Evolutionary conservation across 2,888 invertebrate species (phyloP).

Genomic region (Meandrusa payeni): DNA sequence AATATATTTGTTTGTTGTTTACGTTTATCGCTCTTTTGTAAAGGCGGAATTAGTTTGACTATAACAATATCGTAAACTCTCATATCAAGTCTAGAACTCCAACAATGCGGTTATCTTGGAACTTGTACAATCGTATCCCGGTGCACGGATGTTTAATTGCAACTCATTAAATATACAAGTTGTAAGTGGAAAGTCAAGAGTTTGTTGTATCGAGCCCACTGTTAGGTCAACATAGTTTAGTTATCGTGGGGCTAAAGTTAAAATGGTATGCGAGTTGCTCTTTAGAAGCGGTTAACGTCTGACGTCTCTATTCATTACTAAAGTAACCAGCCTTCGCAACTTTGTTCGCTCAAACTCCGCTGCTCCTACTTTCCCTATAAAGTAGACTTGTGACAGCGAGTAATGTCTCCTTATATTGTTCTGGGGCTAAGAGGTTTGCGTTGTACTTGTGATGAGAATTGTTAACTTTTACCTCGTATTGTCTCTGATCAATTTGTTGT

Average conservation of each 20-base stretch:
- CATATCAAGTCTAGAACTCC: constrained; percentile 44
- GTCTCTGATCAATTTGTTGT: constrained; percentile 57
- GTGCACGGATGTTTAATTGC: constrained; percentile 31
- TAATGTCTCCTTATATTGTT: constrained; percentile 79
- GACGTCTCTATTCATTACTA: constrained; percentile 76
- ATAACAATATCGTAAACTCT: constrained; percentile 57
- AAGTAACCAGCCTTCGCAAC: constrained; percentile 67
- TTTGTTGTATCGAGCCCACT: constrained; percentile 42
- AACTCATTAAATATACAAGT: constrained; percentile 38
- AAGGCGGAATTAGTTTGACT: constrained; percentile 60
- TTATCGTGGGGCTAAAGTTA: constrained; percentile 48
- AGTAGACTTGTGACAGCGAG: constrained; percentile 78
- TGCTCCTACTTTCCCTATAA: constrained; percentile 74
- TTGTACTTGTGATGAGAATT: constrained; percentile 71
- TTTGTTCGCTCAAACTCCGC: constrained; percentile 69
- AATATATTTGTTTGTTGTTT: too few relatives aligned
- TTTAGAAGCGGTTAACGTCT: constrained; percentile 62
- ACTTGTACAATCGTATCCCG: constrained; percentile 36
- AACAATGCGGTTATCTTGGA: constrained; percentile 49
- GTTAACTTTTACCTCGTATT: constrained; percentile 64
- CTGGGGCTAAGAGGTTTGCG: constrained; percentile 78
- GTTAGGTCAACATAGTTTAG: constrained; percentile 54
- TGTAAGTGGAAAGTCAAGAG: constrained; percentile 37
- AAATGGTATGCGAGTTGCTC: constrained; percentile 64
- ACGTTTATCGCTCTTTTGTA: constrained; percentile 60